A percentile compares a stretch with the other conserved stretches of the same genome.
Conservation (phyloP, 1,140 invertebrate species). For the Palaemon carinicauda region DNA sequence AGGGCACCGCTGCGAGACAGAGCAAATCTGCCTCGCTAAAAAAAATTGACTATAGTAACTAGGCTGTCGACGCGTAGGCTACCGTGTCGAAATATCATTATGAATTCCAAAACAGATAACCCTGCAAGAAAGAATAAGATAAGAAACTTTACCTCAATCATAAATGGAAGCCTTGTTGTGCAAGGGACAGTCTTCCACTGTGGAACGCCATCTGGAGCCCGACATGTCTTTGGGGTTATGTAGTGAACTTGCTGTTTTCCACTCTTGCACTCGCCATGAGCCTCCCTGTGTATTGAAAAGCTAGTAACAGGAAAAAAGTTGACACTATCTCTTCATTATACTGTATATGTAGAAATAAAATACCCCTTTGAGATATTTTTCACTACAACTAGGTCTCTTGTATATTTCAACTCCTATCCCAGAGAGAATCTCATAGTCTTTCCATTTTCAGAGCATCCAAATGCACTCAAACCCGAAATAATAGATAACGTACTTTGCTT, state of each 20-base stretch:
- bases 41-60: too few species aligned
- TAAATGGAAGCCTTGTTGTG: conserved; percentile 62
- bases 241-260: conserved; percentile 70
- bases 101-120: neutral
- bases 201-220: conserved; percentile 60
- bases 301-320: neutral
- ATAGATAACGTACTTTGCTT: too few species aligned
- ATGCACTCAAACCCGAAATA: too few species aligned
- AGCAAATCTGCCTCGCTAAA: too few species aligned
- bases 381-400: too few species aligned
- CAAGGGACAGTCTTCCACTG: conserved; percentile 61
- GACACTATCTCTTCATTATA: neutral
- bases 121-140: neutral
- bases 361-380: too few species aligned
- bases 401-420: too few species aligned
- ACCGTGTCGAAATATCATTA: neutral
- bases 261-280: conserved; percentile 70
- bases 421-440: too few species aligned
- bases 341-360: too few species aligned
- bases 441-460: too few species aligned
- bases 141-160: conserved; percentile 61
- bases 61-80: too few species aligned
- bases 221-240: conserved; percentile 66
- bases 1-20: too few species aligned
- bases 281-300: conserved; percentile 62